phyloP scores from a whole-genome alignment of 2,113 vertebrate genomes.

The Silurus glanis region DNA sequence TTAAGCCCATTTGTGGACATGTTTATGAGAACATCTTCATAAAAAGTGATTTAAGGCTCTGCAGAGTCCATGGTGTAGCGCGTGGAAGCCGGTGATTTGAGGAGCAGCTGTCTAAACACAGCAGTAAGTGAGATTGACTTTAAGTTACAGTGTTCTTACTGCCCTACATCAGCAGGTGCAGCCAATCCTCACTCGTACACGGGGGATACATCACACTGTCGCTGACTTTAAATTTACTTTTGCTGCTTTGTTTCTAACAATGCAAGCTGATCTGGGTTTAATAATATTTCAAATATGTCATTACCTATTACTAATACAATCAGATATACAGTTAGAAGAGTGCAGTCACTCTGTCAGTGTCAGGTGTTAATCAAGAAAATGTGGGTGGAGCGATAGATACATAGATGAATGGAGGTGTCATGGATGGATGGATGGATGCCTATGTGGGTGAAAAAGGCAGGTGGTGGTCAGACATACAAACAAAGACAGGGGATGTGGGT shows the following conservation, averaged over 20 bases:
- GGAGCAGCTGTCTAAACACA: slow-evolving; percentile 54
- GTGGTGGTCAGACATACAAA: neutral
- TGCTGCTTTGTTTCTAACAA: neutral
- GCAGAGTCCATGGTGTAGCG: slow-evolving; percentile 13
- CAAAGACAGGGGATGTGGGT: neutral
- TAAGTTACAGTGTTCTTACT: neutral
- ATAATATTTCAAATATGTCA: neutral
- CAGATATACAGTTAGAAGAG: neutral
- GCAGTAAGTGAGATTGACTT: slow-evolving; percentile 32
- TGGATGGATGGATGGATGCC: neutral
- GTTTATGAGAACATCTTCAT: slow-evolving; percentile 39
- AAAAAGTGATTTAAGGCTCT: slow-evolving; percentile 43
- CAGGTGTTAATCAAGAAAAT: neutral
- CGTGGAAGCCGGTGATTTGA: slow-evolving; percentile 41
- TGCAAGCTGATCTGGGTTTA: neutral
- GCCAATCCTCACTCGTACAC: neutral
- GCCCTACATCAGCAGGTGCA: slow-evolving; percentile 13
- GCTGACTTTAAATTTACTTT: neutral
- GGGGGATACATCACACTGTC: neutral
- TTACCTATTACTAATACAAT: neutral
- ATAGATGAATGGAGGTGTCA: too few species aligned
- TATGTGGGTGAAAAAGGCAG: neutral
- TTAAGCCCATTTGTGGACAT: slow-evolving; percentile 28
- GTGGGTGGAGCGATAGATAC: neutral
- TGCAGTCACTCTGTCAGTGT: neutral